These are phyloP conservation scores for Drosophila mayri DNA, from an alignment of 1,140 invertebrate species.

Conservation along the genomic window DNA sequence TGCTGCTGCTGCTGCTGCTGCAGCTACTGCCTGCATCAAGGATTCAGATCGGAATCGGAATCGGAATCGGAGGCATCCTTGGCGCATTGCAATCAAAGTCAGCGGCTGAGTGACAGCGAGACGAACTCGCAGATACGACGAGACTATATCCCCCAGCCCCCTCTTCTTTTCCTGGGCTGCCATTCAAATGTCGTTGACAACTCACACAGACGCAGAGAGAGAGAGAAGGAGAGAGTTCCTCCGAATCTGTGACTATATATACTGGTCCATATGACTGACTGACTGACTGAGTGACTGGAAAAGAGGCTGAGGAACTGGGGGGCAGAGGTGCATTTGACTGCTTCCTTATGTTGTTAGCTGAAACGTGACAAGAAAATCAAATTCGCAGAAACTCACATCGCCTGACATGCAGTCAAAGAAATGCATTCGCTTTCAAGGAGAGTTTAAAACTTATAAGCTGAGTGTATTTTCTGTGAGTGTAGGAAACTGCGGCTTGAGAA, in stretches of 20 bases:
- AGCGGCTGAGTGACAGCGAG: constrained; percentile 68
- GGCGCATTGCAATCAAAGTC: constrained; percentile 81
- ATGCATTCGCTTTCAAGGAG: background rate
- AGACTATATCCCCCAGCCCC: background rate
- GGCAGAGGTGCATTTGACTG: constrained; percentile 67
- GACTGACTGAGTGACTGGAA: constrained; percentile 37
- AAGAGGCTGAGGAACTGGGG: background rate
- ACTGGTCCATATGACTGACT: constrained; percentile 21
- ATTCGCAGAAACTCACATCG: constrained; percentile 70
- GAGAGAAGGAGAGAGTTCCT: background rate
- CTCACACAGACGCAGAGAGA: constrained; percentile 26
- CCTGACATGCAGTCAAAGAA: constrained; percentile 23
- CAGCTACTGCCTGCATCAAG: background rate
- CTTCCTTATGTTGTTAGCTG: constrained; percentile 82
- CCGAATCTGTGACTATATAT: constrained; percentile 1
- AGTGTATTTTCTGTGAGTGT: constrained; percentile 3
- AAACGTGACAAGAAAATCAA: constrained; percentile 83
- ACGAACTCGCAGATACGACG: constrained; percentile 66
- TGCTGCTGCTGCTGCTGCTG: background rate
- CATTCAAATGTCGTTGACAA: constrained; percentile 75
- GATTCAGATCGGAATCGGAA: constrained; percentile 10
- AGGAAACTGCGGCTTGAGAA: background rate
- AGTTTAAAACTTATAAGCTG: background rate
- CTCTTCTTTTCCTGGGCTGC: constrained; percentile 5
- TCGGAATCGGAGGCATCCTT: constrained; percentile 56